Evolutionary conservation across 2,113 vertebrate genomes (phyloP).

Genomic region (Apodemus sylvaticus): DNA sequence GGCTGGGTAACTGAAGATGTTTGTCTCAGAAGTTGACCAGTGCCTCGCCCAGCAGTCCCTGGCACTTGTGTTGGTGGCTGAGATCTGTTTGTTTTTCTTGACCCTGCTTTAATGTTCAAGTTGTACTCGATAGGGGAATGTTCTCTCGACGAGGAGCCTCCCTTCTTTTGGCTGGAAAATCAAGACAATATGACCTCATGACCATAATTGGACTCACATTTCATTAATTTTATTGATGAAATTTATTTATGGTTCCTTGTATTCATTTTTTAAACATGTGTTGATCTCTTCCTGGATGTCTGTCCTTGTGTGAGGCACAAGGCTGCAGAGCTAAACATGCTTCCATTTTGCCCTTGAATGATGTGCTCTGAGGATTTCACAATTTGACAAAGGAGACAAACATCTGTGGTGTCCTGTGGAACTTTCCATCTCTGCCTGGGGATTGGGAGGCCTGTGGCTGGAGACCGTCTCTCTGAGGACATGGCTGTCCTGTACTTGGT

Average conservation of each 20-base stretch:
- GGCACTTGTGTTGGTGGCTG: not conserved
- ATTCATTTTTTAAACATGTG: not conserved
- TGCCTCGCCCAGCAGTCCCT: not conserved
- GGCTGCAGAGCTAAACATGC: not conserved
- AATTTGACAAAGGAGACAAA: not conserved
- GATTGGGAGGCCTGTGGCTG: not conserved
- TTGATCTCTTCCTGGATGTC: not conserved
- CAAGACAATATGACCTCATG: not conserved
- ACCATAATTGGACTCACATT: slow-evolving; percentile 34
- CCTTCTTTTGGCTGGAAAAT: not conserved
- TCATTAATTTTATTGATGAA: slow-evolving; percentile 23
- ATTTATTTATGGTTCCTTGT: not conserved
- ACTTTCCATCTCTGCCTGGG: not conserved
- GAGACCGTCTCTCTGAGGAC: not conserved
- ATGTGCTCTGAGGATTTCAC: not conserved
- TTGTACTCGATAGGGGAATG: not conserved
- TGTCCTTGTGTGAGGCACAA: not conserved
- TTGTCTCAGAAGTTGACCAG: not conserved
- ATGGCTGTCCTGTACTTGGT: not conserved
- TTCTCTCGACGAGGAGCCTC: not conserved
- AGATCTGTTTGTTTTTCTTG: slow-evolving; percentile 45
- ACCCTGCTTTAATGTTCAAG: slow-evolving; percentile 41
- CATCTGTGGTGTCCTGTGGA: not conserved
- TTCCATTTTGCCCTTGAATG: not conserved
- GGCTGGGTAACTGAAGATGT: not conserved